Percentiles rank a stretch among this genome's conserved stretches.
Evolutionary conservation across 2,797 vertebrate genomes (phyloP).

Genomic region (Aratinga solstitialis): DNA sequence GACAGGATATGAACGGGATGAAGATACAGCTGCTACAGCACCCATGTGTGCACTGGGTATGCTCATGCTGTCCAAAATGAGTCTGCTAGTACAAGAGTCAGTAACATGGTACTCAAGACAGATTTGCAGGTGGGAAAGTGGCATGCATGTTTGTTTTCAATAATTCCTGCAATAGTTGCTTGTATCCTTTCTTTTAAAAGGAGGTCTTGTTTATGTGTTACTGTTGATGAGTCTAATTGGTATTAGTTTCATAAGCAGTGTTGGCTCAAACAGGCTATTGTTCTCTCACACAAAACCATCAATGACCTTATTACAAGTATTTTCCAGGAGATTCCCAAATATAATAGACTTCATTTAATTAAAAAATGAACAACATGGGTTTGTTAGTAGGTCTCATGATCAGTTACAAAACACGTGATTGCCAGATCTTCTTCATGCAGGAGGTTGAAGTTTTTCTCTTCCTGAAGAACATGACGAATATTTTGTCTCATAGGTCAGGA

Average conservation of each 20-base stretch:
- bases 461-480: not conserved
- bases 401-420: not conserved
- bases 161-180: not conserved
- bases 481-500: not conserved
- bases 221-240: not conserved
- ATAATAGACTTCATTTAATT: slow-evolving; percentile 30
- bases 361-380: not conserved
- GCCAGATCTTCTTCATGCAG: not conserved
- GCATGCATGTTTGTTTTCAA: not conserved
- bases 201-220: not conserved
- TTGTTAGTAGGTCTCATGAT: slow-evolving; percentile 8
- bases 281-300: not conserved
- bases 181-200: not conserved
- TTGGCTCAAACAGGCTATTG: slow-evolving; percentile 13
- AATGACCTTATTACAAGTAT: not conserved
- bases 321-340: slow-evolving; percentile 12
- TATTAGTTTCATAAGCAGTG: slow-evolving; percentile 2
- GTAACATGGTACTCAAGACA: accelerated
- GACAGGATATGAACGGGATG: accelerated
- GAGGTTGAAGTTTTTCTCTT: not conserved
- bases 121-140: not conserved
- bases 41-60: accelerated
- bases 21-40: not conserved
- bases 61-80: not conserved
- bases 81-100: not conserved